Evolutionary conservation across 2,113 vertebrate species (phyloP), one percentile per base, ranked within the genome.

Genomic region (Ardeotis arabs): DNA sequence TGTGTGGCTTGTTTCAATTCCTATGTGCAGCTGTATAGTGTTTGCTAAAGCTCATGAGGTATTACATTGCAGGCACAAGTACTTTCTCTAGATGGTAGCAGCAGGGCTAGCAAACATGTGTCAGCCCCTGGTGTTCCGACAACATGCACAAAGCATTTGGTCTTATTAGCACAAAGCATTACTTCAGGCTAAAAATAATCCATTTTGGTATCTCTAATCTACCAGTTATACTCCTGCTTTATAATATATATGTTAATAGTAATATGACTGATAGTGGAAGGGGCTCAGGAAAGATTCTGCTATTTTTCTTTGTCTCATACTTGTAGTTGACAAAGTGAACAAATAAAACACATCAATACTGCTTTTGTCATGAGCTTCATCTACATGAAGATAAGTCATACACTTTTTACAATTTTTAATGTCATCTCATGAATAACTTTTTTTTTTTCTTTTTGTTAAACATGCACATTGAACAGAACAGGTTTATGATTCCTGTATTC

Each of bases 131-230:
- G 22, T 62, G n/a, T 72, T 78, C 62, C 90, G 92, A 90, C 47
- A 75, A 83, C 56, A 76, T 81, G 47, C 87, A 67, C 19, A 6
- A 16, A 82, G 39, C 44, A 70, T 94, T 92, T 96, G 77, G 73
- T 94, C 59, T 93, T 89, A 79, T 75, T 95, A 89, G 68, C 44
- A 81, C 74, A 68, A 70, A 85, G 68, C 23, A 27, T 96, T 90
- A 69, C 47, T 93, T 94, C 37, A 89, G 88, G 72, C 87, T 95
- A 72, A 75, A 96, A 85, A 74, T 35, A 69, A 56, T 67, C 66
- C 39, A 52, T 88, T 58, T 83, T 83, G 55, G 25, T 84, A 80
- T 90, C 41, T 70, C 93, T 88, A 45, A 92, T 83, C 76, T 95
- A 79, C 47, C 81, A 78, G 55, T 85, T 84, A 41, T 66, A 49